A percentile compares a stretch with the other conserved stretches of the same genome.
These are phyloP conservation scores for Brachionichthys hirsutus DNA, from an alignment of 2,113 vertebrate genomes.

Conservation along the genomic window DNA sequence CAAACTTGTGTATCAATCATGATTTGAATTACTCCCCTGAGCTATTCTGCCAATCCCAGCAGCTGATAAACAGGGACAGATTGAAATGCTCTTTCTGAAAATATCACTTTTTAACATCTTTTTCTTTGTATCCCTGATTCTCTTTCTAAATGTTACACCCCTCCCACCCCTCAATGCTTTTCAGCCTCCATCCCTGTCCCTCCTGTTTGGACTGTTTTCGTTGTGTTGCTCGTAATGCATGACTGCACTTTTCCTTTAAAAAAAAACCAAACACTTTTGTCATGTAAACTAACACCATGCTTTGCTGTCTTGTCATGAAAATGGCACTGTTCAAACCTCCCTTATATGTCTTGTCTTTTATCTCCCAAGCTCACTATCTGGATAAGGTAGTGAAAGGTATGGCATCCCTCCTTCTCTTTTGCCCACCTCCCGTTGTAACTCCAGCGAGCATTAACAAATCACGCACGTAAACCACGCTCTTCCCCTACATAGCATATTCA, in stretches of 20 bases:
- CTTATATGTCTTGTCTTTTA: constrained; percentile 99
- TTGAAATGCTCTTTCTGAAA: constrained; percentile 55
- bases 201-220: constrained; percentile 41
- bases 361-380: constrained; percentile 99
- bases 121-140: neutral
- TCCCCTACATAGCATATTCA: constrained; percentile 49
- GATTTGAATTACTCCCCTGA: constrained; percentile 47
- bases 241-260: constrained; percentile 55
- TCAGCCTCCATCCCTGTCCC: constrained; percentile 42
- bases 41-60: constrained; percentile 32
- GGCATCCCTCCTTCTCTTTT: constrained; percentile 87
- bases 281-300: constrained; percentile 70
- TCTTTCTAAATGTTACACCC: constrained; percentile 28
- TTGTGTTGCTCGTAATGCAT: constrained; percentile 68
- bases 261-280: no score
- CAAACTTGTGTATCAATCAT: constrained; percentile 55
- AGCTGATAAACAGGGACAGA: constrained; percentile 56
- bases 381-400: constrained; percentile 99
- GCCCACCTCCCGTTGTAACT: constrained; percentile 53
- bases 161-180: constrained; percentile 19
- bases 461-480: constrained; percentile 51
- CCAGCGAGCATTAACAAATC: constrained; percentile 57
- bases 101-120: constrained; percentile 30
- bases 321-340: constrained; percentile 84
- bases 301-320: constrained; percentile 75